Percentiles rank a stretch among this genome's conserved stretches.
These are phyloP conservation scores for Cyclura pinguis DNA, from an alignment of 2,797 vertebrate genomes.

Conservation along the genomic window DNA sequence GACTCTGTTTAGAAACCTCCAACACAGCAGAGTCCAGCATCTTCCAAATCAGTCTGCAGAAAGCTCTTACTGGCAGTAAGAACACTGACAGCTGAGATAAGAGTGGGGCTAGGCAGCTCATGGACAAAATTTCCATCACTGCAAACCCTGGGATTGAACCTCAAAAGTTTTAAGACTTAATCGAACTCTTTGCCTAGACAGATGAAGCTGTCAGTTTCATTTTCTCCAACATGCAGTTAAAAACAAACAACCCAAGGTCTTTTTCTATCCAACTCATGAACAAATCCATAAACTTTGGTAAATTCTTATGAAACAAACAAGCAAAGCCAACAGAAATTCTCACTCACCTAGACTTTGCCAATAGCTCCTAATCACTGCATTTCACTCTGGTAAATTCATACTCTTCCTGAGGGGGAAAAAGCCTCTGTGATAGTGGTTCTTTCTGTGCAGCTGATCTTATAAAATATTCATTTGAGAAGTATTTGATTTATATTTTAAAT, in stretches of 20 bases:
- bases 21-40: too few species aligned
- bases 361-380: background rate
- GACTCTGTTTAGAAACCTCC: too few species aligned
- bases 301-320: background rate
- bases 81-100: too few species aligned
- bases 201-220: background rate
- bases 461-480: conserved; percentile 32
- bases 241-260: background rate
- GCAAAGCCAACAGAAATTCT: background rate
- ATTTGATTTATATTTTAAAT: conserved; percentile 40
- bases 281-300: background rate
- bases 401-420: background rate
- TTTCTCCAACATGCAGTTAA: background rate
- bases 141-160: too few species aligned
- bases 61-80: too few species aligned
- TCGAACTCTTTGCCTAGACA: background rate
- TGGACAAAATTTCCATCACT: too few species aligned
- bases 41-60: too few species aligned
- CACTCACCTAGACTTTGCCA: background rate
- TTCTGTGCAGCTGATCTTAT: conserved; percentile 7
- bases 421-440: background rate
- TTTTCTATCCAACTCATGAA: background rate
- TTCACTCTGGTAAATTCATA: background rate
- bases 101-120: too few species aligned
- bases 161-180: too few species aligned